Evolutionary conservation across 2,113 vertebrate genomes (phyloP), one percentile per base, ranked within the genome.

Genomic region (Gasterosteus aculeatus): DNA sequence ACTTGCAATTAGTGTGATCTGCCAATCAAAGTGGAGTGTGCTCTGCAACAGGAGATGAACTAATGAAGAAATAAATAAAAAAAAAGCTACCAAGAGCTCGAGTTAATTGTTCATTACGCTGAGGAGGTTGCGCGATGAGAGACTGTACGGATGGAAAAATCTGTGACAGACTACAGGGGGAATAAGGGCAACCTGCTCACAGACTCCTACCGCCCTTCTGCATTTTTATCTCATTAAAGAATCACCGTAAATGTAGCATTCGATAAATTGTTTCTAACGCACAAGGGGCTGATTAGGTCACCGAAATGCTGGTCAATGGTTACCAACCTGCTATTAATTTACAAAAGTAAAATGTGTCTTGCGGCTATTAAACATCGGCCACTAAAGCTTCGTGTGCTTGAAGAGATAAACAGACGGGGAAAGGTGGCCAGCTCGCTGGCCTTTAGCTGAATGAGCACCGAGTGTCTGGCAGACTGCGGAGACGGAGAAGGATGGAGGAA

Each of bases 51-150:
- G 75, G 72, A 91, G 86, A 88, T 81, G 29, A 90, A 85, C 77
- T 75, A 81, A 87, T 80, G 61, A 82, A 64, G 53, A 82, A 91
- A 91, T 65, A 85, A 82, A 82, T 77, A 78, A 82, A 87, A 60
- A 66, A 84, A 82, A 33, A 57, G 78, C 46, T 78, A 75, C 69
- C 63, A 62, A 72, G 83, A 76, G 71, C 38, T 14, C 19, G 26
- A 72, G 80, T 75, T 89, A 89, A 92, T 86, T 86, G 84, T 75
- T 84, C 83, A 79, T 90, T 86, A 88, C 57, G 47, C 69, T 78
- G 69, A 80, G n/a, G 47, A 88, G 77, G 83, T 41, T 64, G 82
- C 67, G 68, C 46, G 61, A 80, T 58, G 49, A 77, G 69, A 71
- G 78, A 75, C 3, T 33, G n/a, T 62, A 64, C 61, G 22, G 64